These are phyloP conservation scores for Mirza zaza DNA, from an alignment of 2,113 vertebrate genomes.

Conservation along the genomic window DNA sequence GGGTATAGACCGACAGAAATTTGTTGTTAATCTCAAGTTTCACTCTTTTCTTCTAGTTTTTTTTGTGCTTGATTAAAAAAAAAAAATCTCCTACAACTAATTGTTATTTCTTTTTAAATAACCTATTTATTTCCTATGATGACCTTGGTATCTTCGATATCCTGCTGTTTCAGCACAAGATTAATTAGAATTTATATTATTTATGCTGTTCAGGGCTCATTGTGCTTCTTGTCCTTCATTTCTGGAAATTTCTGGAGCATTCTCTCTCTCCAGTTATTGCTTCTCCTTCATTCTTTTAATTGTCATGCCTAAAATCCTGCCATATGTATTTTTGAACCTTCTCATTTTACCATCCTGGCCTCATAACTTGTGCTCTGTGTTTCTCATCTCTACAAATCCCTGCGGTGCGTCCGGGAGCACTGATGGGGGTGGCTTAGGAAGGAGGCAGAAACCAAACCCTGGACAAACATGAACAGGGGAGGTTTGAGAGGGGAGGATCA, in stretches of 20 bases:
- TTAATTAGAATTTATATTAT: neutral
- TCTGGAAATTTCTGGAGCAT: neutral
- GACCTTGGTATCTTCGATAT: too few relatives aligned
- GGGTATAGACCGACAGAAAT: fast-evolving
- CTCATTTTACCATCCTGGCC: neutral
- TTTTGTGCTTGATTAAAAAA: neutral
- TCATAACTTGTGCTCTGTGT: neutral
- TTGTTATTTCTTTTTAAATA: neutral
- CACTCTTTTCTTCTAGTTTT: neutral
- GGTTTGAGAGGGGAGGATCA: neutral
- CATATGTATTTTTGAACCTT: neutral
- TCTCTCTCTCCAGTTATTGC: neutral
- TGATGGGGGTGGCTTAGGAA: neutral
- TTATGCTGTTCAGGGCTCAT: neutral
- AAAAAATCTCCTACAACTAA: neutral
- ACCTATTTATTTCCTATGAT: neutral
- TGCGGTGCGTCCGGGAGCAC: neutral
- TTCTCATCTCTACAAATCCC: neutral
- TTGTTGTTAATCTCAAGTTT: too few relatives aligned
- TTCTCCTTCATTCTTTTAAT: neutral
- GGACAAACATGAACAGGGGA: neutral
- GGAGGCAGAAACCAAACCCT: neutral
- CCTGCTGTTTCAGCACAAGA: fast-evolving
- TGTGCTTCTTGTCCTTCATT: neutral
- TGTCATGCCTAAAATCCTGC: neutral